phyloP scores from a whole-genome alignment of 2,888 invertebrate species.

The Zygaena filipendulae region DNA sequence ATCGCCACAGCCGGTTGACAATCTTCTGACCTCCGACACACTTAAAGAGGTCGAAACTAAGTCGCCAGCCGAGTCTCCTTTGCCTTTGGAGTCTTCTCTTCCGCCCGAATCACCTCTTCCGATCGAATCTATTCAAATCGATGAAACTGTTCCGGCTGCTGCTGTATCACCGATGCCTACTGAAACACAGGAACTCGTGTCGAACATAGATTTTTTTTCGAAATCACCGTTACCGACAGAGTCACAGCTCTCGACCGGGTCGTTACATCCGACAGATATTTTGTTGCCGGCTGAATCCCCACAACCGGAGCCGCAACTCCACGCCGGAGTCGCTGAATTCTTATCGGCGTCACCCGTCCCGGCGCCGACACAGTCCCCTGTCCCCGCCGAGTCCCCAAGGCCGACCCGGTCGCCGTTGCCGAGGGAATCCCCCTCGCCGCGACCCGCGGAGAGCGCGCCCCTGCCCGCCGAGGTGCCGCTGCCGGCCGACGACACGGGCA shows the following conservation, averaged over 20 bases:
- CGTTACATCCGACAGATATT: too few species aligned
- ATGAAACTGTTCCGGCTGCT: too few species aligned
- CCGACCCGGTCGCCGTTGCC: constrained; percentile 14
- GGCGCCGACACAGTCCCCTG: constrained; percentile 5
- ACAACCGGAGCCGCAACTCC: too few species aligned
- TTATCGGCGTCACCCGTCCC: neutral
- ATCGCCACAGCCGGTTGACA: too few species aligned
- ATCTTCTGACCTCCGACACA: too few species aligned
- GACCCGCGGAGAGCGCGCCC: constrained; percentile 11
- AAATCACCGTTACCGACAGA: constrained; percentile 1
- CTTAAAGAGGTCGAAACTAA: constrained; percentile 11
- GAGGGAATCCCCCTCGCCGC: constrained; percentile 14
- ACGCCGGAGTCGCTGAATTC: too few species aligned
- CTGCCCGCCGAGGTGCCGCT: constrained; percentile 15
- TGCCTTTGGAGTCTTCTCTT: constrained; percentile 5
- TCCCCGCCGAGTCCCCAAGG: constrained; percentile 12
- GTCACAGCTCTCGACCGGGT: too few species aligned
- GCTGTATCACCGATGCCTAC: constrained; percentile 1
- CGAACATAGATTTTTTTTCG: too few species aligned
- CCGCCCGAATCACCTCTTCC: constrained; percentile 5
- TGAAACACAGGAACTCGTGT: too few species aligned
- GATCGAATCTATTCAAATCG: too few species aligned
- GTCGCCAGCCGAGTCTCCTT: constrained; percentile 2
- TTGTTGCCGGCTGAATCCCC: too few species aligned
- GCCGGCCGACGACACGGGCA: constrained; percentile 20